Base-by-base conservation (phyloP, 2,888 invertebrate genomes). In the Tenthredo distinguenda region DNA sequence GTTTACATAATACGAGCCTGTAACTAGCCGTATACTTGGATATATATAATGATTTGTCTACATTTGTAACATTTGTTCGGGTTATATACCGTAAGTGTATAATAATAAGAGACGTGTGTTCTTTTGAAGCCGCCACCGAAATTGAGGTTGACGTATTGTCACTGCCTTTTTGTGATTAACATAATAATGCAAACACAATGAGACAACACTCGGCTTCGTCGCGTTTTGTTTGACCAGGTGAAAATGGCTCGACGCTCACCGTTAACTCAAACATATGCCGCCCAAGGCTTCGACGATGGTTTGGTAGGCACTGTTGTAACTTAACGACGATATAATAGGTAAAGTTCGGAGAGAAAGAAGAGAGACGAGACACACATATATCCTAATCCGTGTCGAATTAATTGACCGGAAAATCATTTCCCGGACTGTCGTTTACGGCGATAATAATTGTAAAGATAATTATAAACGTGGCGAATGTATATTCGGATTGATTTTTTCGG, bases 141-240 rank as follows among this genome's bases (percentile, higher is more conserved):
- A 93, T 93, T 91, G 91, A 92, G 92, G 91, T 92, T 92, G 92
- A 91, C 92, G 91, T 89, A 92, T 93, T 93, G 92, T 92, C 92
- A 90, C 90, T 90, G 90, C 87, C 89, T 87, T 86, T 90, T 90
- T 88, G 89, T 90, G 90, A 93, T 93, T 93, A 93, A 91, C 93
- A 93, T 93, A 92, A 93, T 92, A 93, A 93, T 92, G 91, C 92
- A 92, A 93, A 93, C 90, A 93, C 92, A 92, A 92, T 92, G 92
- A 92, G 91, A 43, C 88, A 89, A 87, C 89, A 87, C 89, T 89
- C 87, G 90, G 87, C 89, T 89, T 85, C 87, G 86, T 87, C 81
- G 87, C 87, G 89, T 89, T 88, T 88, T 93, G 91, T 93, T 93
- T 93, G 92, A 90, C 90, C 93, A 93, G 93, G 92, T 93, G 93